phyloP scores from a whole-genome alignment of 2,113 vertebrate species.

The Motacilla tschutschensis region DNA sequence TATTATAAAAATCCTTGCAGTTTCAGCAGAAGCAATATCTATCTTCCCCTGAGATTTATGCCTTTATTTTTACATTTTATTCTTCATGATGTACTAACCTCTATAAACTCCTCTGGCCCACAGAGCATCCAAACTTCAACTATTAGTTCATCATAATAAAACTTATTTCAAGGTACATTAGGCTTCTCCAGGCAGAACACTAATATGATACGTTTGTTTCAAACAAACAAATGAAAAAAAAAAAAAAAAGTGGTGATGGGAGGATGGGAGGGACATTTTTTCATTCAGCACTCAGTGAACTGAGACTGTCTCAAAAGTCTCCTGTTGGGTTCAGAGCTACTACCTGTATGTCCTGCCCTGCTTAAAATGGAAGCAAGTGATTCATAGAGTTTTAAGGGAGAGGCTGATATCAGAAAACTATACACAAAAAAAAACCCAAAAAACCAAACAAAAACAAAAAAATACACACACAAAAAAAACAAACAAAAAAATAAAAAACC shows the following conservation, averaged over 20 bases:
- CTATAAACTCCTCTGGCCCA: slow-evolving; percentile 39
- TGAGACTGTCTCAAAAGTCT: slow-evolving; percentile 48
- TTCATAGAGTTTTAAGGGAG: neutral
- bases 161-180: slow-evolving; percentile 82
- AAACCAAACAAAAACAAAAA: neutral
- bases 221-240: neutral
- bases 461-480: neutral
- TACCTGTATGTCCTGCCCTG: neutral
- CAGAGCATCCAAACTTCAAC: slow-evolving; percentile 45
- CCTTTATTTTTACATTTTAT: slow-evolving; percentile 67
- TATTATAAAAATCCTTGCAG: slow-evolving; percentile 46
- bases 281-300: slow-evolving; percentile 34
- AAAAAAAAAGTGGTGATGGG: neutral
- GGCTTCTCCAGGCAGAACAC: slow-evolving; percentile 49
- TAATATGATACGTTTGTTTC: slow-evolving; percentile 60
- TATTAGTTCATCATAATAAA: slow-evolving; percentile 73
- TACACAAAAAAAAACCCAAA: neutral
- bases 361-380: neutral
- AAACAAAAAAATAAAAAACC: neutral
- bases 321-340: neutral
- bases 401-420: neutral
- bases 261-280: neutral
- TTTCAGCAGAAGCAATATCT: slow-evolving; percentile 47
- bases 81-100: slow-evolving; percentile 24
- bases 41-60: slow-evolving; percentile 47